Base-by-base conservation (phyloP, 92 coral and sea anemone species). In the Porites evermanni region DNA sequence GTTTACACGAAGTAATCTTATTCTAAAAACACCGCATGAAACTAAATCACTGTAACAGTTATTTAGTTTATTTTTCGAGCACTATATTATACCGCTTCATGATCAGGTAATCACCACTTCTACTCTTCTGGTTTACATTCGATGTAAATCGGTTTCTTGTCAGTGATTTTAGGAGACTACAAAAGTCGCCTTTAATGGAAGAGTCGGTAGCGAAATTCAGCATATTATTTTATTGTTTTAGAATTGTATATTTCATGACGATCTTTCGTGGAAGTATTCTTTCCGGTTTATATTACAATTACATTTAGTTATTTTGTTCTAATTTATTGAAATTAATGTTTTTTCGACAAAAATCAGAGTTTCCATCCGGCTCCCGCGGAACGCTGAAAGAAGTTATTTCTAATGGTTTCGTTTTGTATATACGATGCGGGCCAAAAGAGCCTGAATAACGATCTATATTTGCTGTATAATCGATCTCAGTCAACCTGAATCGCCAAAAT, bases 301-400 rank as follows among this genome's bases (percentile, higher is more conserved):
- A 14, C 78, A 63, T 74, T 83, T 82, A 26, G 59, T 82, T 82
- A 71, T 71, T 71, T 82, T 58, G 32, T 44, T 47, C 68, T 72
- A 38, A 59, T 47, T 58, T 44, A 71, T 44, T 44, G 61, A 65
- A 61, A 7, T 23, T 47, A 61, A 61, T 21, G 66, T 73, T 6
- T 47, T 74, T 64, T 38, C 47, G 69, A 32, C 78, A 70, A 61
- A 70, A 64, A 81, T 81, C 47, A 38, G 6, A 81, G 52, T 58
- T 56, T 38, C 38, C 26, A 74, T 81, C 86, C 86, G 78, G 86
- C 32, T 56, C 67, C 32, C 12, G 50, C 53, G 70, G 58, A 59
- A 26, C 38, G 70, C 58, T 56, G 86, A 59, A 70, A 74, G 56
- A 59, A 56, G 67, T 32, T 81, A 70, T 54, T 81, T 70, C 47